Evolutionary conservation across 2,797 vertebrate genomes (phyloP).

Genomic region (Chiloscyllium punctatum): DNA sequence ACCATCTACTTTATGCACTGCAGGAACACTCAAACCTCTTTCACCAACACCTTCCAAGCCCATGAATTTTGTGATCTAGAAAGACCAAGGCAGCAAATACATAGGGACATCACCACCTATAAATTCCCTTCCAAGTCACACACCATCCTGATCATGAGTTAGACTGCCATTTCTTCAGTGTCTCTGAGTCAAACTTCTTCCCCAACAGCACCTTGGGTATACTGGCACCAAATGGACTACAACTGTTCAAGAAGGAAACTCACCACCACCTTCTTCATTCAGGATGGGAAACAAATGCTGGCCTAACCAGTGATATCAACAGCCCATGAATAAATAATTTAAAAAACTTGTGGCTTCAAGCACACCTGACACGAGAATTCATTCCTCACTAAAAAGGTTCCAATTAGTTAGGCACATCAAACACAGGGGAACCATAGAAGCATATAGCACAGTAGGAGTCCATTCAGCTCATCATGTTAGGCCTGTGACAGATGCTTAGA

Average conservation of each 20-base stretch:
- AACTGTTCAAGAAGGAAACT: neutral
- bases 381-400: too few species aligned
- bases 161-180: neutral
- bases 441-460: too few species aligned
- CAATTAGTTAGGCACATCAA: too few species aligned
- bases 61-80: neutral
- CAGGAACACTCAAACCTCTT: neutral
- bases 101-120: neutral
- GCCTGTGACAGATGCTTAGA: too few species aligned
- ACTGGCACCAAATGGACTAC: neutral
- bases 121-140: neutral
- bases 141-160: neutral
- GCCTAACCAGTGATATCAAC: too few species aligned
- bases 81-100: neutral
- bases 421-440: too few species aligned
- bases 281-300: neutral
- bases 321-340: too few species aligned
- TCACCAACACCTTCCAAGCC: neutral
- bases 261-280: too few species aligned
- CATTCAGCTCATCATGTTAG: too few species aligned
- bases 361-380: too few species aligned
- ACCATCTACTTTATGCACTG: neutral
- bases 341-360: too few species aligned
- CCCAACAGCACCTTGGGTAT: neutral
- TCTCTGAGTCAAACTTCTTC: neutral